phyloP scores from a whole-genome alignment of 2,113 vertebrate genomes.

The Helogale parvula region DNA sequence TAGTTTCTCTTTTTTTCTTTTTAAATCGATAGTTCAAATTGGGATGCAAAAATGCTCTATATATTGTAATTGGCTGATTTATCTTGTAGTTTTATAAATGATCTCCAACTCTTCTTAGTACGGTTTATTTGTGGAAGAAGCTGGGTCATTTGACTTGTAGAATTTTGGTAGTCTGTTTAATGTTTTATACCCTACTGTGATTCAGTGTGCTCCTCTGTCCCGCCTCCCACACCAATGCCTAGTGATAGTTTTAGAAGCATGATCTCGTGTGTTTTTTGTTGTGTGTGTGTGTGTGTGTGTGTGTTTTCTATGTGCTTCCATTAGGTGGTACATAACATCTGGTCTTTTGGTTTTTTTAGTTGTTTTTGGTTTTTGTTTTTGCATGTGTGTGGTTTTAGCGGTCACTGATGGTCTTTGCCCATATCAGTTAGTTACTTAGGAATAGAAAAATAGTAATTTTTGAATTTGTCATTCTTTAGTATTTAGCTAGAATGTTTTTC shows the following conservation, averaged over 20 bases:
- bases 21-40: background rate
- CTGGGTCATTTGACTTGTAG: background rate
- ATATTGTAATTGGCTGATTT: background rate
- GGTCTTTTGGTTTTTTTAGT: too few species aligned
- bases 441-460: background rate
- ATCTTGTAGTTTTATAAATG: background rate
- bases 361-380: background rate
- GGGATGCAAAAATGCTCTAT: background rate
- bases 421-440: background rate
- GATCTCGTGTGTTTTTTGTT: background rate
- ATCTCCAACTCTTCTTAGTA: background rate
- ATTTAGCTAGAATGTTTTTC: background rate
- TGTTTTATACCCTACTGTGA: background rate
- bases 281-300: too few species aligned
- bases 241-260: background rate
- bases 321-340: background rate
- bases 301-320: background rate
- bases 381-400: background rate
- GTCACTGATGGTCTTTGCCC: background rate
- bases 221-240: background rate
- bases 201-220: background rate
- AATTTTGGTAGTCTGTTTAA: background rate
- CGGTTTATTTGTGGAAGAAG: background rate
- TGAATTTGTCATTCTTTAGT: background rate
- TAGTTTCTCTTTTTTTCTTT: background rate